These are phyloP conservation scores for Biston stratarius DNA, from an alignment of 2,888 invertebrate genomes.

Conservation along the genomic window DNA sequence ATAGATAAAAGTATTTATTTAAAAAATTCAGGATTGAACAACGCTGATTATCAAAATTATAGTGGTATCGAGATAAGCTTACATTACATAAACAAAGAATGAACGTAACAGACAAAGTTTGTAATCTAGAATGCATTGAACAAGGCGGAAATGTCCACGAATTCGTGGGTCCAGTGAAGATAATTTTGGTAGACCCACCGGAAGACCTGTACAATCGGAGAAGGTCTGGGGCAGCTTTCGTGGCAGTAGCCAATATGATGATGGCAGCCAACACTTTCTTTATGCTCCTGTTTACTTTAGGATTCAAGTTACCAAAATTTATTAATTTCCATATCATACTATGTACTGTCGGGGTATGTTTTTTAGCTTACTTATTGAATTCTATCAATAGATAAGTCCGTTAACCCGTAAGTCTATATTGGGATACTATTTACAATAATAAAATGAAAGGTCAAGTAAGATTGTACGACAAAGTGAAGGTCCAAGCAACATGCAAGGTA, in stretches of 20 bases:
- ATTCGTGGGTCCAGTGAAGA: conserved; percentile 70
- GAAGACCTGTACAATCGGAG: conserved; percentile 48
- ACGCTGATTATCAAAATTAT: neutral
- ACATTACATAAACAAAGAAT: conserved; percentile 5
- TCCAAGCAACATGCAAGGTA: too few species aligned
- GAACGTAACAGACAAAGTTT: conserved; percentile 36
- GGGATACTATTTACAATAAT: too few species aligned
- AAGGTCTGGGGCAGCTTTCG: conserved; percentile 50
- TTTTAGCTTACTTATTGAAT: neutral
- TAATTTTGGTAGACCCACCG: conserved; percentile 64
- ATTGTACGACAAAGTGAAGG: neutral
- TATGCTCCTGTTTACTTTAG: conserved; percentile 53
- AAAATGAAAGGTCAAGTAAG: neutral
- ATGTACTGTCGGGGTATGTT: conserved; percentile 66
- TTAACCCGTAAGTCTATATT: too few species aligned
- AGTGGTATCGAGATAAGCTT: neutral
- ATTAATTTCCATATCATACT: conserved; percentile 59
- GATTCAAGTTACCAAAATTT: conserved; percentile 45
- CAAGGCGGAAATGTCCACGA: conserved; percentile 49
- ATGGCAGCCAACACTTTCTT: conserved; percentile 55
- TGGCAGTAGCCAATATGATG: conserved; percentile 58
- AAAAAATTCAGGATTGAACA: neutral
- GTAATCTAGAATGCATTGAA: conserved; percentile 60
- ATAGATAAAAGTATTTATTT: too few species aligned
- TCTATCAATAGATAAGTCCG: neutral